A percentile compares a stretch with the other conserved stretches of the same genome.
These are phyloP conservation scores for Dicaeum eximium DNA, from an alignment of 2,113 vertebrate species.

Conservation along the genomic window DNA sequence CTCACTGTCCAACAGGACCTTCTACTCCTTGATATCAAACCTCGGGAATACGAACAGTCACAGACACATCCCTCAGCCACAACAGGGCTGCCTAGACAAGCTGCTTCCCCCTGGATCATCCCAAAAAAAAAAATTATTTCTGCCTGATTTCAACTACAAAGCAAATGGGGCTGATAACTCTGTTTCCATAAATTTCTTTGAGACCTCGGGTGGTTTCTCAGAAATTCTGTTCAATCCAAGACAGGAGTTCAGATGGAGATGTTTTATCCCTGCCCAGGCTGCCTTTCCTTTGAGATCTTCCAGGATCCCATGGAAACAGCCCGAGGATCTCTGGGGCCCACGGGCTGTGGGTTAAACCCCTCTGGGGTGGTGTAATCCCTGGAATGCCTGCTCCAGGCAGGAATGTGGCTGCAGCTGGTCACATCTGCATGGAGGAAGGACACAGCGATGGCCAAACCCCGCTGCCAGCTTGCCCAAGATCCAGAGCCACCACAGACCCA, in stretches of 20 bases:
- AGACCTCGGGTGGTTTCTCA: neutral
- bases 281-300: neutral
- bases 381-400: neutral
- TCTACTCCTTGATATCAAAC: neutral
- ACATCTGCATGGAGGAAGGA: neutral
- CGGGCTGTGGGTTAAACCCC: neutral
- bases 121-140: neutral
- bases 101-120: neutral
- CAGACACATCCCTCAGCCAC: neutral
- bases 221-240: neutral
- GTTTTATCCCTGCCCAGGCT: neutral
- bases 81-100: neutral
- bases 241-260: neutral
- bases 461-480: neutral
- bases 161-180: neutral
- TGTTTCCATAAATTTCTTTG: neutral
- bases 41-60: neutral
- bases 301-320: neutral
- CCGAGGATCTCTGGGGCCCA: neutral
- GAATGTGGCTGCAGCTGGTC: neutral
- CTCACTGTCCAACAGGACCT: neutral
- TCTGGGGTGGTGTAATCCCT: neutral
- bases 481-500: neutral
- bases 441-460: accelerated
- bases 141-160: neutral